Evolutionary conservation across 1,140 invertebrate genomes (phyloP).

Genomic region (Campodea augens): DNA sequence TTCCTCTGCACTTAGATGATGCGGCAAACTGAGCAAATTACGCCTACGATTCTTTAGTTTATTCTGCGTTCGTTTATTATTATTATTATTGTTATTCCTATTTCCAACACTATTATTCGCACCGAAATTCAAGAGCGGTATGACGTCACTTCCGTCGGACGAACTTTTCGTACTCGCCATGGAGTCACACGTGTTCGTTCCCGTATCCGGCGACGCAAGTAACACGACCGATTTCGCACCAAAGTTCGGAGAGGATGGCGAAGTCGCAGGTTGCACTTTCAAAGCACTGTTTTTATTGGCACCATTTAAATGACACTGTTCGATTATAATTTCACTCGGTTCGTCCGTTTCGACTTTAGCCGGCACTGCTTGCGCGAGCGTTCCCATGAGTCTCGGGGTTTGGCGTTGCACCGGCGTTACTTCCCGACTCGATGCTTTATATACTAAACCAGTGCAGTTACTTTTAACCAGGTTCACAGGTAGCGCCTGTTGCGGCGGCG

Average conservation of each 20-base stretch:
- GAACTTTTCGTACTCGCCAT: background rate
- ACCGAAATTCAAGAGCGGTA: constrained; percentile 14
- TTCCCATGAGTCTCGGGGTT: constrained; percentile 7
- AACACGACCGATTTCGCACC: background rate
- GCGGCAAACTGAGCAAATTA: constrained; percentile 29
- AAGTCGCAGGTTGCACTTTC: constrained; percentile 5
- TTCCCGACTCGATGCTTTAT: constrained; percentile 15
- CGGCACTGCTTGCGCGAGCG: constrained; percentile 8
- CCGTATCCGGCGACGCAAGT: background rate
- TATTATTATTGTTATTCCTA: constrained; percentile 13
- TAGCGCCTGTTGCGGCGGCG: too few relatives aligned
- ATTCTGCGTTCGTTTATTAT: constrained; percentile 15
- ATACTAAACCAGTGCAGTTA: constrained; percentile 9
- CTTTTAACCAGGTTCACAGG: background rate
- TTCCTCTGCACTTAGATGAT: constrained; percentile 42
- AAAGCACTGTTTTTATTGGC: constrained; percentile 11
- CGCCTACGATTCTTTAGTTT: constrained; percentile 25
- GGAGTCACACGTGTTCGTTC: constrained; percentile 7
- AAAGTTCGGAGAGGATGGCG: background rate
- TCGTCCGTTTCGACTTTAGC: constrained; percentile 10
- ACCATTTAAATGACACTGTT: constrained; percentile 12
- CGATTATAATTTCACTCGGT: too few relatives aligned
- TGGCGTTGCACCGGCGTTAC: constrained; percentile 12
- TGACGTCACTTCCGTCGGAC: background rate
- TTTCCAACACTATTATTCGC: constrained; percentile 25